Conservation (phyloP, 2,888 invertebrate genomes). For the Hirtodrosophila histrioides region DNA sequence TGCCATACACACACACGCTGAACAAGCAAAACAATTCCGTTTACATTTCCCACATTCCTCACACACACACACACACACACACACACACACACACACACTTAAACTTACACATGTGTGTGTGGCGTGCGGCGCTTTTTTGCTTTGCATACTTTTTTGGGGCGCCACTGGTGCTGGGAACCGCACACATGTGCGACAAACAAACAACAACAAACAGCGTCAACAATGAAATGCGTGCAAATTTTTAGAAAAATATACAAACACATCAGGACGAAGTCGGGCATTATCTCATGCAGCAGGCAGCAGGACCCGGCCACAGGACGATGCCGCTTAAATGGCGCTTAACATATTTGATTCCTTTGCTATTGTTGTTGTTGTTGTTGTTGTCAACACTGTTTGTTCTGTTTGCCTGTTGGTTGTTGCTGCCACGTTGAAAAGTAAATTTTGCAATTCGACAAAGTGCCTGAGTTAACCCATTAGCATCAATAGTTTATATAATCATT, state of each 20-base stretch:
- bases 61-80: slow-evolving; percentile 14
- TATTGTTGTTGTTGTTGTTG: slow-evolving; percentile 1
- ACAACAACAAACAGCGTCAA: slow-evolving; percentile 51
- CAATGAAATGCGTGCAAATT: slow-evolving; percentile 79
- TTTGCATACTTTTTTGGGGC: slow-evolving; percentile 72
- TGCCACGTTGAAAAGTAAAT: slow-evolving; percentile 46
- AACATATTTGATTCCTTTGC: slow-evolving; percentile 66
- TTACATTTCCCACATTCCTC: slow-evolving; percentile 73
- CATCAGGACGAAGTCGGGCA: slow-evolving; percentile 48
- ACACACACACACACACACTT: slow-evolving; percentile 17
- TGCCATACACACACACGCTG: slow-evolving; percentile 57
- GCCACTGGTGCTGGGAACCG: slow-evolving; percentile 56
- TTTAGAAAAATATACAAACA: slow-evolving; percentile 76
- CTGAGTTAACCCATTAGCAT: slow-evolving; percentile 48
- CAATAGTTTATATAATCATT: neutral
- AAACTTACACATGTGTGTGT: slow-evolving; percentile 10
- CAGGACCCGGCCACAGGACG: slow-evolving; percentile 23
- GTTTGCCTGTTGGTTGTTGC: slow-evolving; percentile 47
- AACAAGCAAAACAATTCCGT: slow-evolving; percentile 78
- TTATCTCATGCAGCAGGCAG: slow-evolving; percentile 72
- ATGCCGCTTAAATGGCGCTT: slow-evolving; percentile 74
- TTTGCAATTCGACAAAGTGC: slow-evolving; percentile 48
- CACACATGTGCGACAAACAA: slow-evolving; percentile 75
- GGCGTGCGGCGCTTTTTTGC: slow-evolving; percentile 65
- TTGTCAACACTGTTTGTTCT: slow-evolving; percentile 60